Base-by-base conservation (phyloP, 2,888 invertebrate genomes). In the Drosophila prostipennis region DNA sequence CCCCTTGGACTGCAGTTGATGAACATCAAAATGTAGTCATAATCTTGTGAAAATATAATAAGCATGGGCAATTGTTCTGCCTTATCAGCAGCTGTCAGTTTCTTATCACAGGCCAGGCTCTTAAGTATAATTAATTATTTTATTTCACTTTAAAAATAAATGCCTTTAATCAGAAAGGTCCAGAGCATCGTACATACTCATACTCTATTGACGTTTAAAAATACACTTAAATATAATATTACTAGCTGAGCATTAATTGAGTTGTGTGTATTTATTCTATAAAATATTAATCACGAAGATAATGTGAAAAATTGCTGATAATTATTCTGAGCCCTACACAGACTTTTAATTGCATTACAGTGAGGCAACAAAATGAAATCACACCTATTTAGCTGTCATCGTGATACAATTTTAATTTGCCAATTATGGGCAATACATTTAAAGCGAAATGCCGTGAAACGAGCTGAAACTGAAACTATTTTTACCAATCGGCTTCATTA, bases 311-410 rank as follows among this genome's bases (percentile, higher is more conserved):
- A 60, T 34, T 34, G 46, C 10, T 10, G 61, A 42, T 49, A 52
- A 76, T 68, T 63, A 76, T 70, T 53, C 13, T 23, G 29, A 63
- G 19, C 49, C 42, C 49, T 19, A 16, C 23, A 13, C 29, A 26
- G 11, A 67, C 19, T 34, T 61, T 52, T 70, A 63, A 85, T 79
- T 81, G 34, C 26, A 54, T 59, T 71, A 58, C 19, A 52, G 57
- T 11, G 40, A 34, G 39, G 32, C 32, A 51, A 45, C 45, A 32
- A 61, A 74, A 53, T 57, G 46, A 42, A 52, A 64, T 56, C 55
- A 58, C 63, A 70, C 68, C 68, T 49, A 74, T 83, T 70, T 56
- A 64, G 76, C 71, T 68, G 74, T 63, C 56, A 46, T 6, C 52
- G 48, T 63, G 49, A 43, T 53, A 37, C 29, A 48, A 72, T 48